A percentile compares a stretch with the other conserved stretches of the same genome.
Conservation (phyloP, 2,797 vertebrate species). For the Phoxinus dragarum region DNA sequence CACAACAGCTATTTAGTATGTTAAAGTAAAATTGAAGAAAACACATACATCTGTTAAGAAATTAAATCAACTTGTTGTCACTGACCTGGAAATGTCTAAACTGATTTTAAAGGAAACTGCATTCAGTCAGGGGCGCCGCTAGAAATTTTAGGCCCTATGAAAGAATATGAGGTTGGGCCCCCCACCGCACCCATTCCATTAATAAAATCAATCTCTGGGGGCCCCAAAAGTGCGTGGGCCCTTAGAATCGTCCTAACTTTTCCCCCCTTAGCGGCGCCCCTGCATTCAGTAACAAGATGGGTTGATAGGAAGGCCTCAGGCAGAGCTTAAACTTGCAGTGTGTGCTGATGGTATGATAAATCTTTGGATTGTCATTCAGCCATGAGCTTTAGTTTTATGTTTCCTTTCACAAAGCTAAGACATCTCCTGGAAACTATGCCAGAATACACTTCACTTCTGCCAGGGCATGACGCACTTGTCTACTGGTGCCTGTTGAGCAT, state of each 20-base stretch:
- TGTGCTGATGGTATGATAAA: slow-evolving; percentile 60
- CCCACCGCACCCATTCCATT: too few relatives aligned
- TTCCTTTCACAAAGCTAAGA: slow-evolving; percentile 63
- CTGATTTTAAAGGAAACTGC: slow-evolving; percentile 8
- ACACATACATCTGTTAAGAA: not conserved
- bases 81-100: slow-evolving; percentile 19
- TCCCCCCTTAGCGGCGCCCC: too few relatives aligned
- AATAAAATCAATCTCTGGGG: too few relatives aligned
- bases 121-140: too few relatives aligned
- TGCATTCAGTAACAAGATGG: not conserved
- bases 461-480: slow-evolving; percentile 55
- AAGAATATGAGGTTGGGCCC: too few relatives aligned
- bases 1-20: not conserved
- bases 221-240: too few relatives aligned
- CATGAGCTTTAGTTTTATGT: slow-evolving; percentile 65
- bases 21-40: not conserved
- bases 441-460: slow-evolving; percentile 53
- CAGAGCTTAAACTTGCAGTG: slow-evolving; percentile 56
- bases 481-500: slow-evolving; percentile 40
- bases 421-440: slow-evolving; percentile 54
- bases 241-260: too few relatives aligned
- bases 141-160: too few relatives aligned
- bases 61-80: slow-evolving; percentile 12
- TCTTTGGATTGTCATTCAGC: slow-evolving; percentile 63
- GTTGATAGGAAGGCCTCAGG: slow-evolving; percentile 34